Conservation (phyloP, 2,113 vertebrate species). For the Clarias gariepinus region DNA sequence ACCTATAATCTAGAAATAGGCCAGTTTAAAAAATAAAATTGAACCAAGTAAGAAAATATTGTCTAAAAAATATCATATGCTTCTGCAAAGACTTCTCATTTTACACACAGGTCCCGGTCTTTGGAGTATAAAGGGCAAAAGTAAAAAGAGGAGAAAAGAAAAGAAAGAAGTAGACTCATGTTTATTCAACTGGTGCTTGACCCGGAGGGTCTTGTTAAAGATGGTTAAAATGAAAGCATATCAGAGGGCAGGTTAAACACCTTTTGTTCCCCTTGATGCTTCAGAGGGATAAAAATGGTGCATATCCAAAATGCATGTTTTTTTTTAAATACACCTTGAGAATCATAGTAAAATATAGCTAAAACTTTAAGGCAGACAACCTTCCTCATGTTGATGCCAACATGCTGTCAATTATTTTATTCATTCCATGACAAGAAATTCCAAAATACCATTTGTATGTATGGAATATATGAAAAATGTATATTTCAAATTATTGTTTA, state of each 20-base stretch:
- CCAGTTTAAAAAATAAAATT: background rate
- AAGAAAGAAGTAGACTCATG: conserved; percentile 36
- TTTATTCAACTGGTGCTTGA: conserved; percentile 57
- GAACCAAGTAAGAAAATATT: background rate
- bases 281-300: background rate
- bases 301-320: background rate
- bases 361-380: background rate
- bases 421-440: background rate
- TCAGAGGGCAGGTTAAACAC: conserved; percentile 30
- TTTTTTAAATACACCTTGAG: conserved; percentile 7
- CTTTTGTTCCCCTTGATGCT: conserved; percentile 16
- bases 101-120: background rate
- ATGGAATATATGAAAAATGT: too few relatives aligned
- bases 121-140: background rate
- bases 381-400: background rate
- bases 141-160: background rate
- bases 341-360: background rate
- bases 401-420: background rate
- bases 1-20: background rate
- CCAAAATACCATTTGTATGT: background rate
- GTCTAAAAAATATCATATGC: background rate
- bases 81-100: background rate
- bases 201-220: conserved; percentile 33
- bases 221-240: conserved; percentile 26
- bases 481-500: background rate